Percentiles rank a stretch among this genome's conserved stretches.
Evolutionary conservation across 1,140 invertebrate genomes (phyloP).

Genomic region (Hylyphantes graminicola): DNA sequence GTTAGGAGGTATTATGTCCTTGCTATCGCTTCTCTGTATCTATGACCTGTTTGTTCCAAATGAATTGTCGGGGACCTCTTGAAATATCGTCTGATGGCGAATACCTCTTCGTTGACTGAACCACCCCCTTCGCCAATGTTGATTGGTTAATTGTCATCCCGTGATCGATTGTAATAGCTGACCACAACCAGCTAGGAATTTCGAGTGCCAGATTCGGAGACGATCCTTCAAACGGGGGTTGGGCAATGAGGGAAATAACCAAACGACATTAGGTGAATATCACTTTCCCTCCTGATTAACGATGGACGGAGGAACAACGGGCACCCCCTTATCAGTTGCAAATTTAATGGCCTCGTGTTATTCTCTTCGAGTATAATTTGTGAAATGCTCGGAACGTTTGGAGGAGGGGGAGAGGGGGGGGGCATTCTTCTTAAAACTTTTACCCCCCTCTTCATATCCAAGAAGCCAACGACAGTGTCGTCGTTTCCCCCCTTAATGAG

Average conservation of each 20-base stretch:
- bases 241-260: constrained; percentile 40
- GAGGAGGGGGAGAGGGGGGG: constrained; percentile 25
- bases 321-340: constrained; percentile 54
- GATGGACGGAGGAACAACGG: constrained; percentile 33
- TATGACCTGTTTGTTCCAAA: constrained; percentile 57
- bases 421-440: constrained; percentile 56
- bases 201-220: constrained; percentile 31
- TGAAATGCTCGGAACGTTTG: constrained; percentile 47
- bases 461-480: constrained; percentile 27
- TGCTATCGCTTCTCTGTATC: background rate
- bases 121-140: constrained; percentile 32
- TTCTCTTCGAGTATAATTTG: constrained; percentile 57
- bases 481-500: constrained; percentile 53
- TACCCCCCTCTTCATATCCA: constrained; percentile 9
- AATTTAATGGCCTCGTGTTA: constrained; percentile 60
- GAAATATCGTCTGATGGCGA: constrained; percentile 52
- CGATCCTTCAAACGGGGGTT: constrained; percentile 33
- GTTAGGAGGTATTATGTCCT: constrained; percentile 26
- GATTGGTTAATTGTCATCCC: constrained; percentile 59
- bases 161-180: constrained; percentile 58
- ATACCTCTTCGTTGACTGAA: constrained; percentile 50
- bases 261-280: constrained; percentile 59
- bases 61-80: constrained; percentile 12
- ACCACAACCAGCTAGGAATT: constrained; percentile 56
- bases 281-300: constrained; percentile 57